Conservation (phyloP, 2,113 vertebrate genomes). For the Brachypteracias leptosomus region DNA sequence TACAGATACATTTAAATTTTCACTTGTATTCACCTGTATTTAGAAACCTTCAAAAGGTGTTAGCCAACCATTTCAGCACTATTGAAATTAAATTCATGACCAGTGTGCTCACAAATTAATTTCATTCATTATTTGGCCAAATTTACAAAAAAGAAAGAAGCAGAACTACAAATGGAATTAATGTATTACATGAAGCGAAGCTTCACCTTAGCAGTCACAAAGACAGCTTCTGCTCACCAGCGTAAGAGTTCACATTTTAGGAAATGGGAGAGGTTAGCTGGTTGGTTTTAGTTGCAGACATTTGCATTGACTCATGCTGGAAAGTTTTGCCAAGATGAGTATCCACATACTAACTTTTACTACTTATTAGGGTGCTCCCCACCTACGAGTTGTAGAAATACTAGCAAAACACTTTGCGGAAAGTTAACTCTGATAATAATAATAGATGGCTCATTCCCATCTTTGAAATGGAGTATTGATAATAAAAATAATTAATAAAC, state of each 20-base stretch:
- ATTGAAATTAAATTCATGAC: not conserved
- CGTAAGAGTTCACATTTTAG: not conserved
- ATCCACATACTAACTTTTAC: not conserved
- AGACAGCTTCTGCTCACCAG: not conserved
- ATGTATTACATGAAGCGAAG: not conserved
- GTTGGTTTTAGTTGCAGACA: not conserved
- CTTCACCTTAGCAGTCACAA: not conserved
- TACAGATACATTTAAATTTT: not conserved
- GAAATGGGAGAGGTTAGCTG: not conserved
- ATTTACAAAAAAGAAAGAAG: not conserved
- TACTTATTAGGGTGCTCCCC: not conserved
- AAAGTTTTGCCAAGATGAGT: not conserved
- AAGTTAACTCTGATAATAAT: not conserved
- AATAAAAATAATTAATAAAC: not conserved
- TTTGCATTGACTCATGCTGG: constrained; percentile 20
- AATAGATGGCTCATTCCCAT: not conserved
- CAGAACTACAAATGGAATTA: not conserved
- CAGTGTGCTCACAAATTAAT: not conserved
- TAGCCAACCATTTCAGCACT: not conserved
- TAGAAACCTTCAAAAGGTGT: not conserved
- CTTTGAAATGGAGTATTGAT: not conserved
- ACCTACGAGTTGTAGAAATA: not conserved
- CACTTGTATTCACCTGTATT: not conserved
- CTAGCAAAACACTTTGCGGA: not conserved
- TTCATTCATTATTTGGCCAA: not conserved